phyloP scores from a whole-genome alignment of 2,797 vertebrate species.

The Delichon dasypus region DNA sequence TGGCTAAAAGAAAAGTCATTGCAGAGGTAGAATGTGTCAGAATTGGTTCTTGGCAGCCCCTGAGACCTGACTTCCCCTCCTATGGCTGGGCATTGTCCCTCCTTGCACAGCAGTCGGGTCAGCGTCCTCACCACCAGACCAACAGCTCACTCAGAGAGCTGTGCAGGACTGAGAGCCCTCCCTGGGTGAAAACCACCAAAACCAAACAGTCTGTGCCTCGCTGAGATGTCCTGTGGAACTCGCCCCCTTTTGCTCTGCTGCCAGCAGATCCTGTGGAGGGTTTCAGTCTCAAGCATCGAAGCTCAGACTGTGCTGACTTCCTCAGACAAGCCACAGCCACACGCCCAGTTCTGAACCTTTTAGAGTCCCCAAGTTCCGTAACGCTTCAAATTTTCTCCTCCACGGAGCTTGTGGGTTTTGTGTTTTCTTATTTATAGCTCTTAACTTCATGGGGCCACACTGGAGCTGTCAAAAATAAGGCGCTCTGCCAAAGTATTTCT shows the following conservation, averaged over 20 bases:
- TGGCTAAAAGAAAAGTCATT: not conserved
- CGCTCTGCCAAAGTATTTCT: not conserved
- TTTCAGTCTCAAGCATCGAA: not conserved
- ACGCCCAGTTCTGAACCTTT: not conserved
- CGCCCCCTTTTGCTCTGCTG: not conserved
- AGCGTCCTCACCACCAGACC: not conserved
- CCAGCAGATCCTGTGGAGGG: not conserved
- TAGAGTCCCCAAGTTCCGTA: not conserved
- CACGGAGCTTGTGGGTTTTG: not conserved
- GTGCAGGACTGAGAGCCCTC: not conserved
- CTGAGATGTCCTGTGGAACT: not conserved
- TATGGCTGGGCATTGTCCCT: not conserved
- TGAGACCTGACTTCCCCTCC: not conserved
- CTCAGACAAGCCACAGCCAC: not conserved
- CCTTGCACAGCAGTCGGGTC: not conserved
- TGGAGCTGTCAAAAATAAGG: not conserved
- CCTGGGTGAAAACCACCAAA: not conserved
- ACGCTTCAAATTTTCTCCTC: not conserved
- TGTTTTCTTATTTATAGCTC: not conserved
- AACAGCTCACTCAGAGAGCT: fast-evolving
- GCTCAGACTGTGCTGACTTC: not conserved
- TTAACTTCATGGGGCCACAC: not conserved
- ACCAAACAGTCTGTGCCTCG: too few relatives aligned
- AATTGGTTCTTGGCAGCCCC: not conserved
- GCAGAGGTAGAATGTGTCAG: not conserved